phyloP scores from a whole-genome alignment of 2,797 vertebrate species.

The Euphonia xanthogaster region DNA sequence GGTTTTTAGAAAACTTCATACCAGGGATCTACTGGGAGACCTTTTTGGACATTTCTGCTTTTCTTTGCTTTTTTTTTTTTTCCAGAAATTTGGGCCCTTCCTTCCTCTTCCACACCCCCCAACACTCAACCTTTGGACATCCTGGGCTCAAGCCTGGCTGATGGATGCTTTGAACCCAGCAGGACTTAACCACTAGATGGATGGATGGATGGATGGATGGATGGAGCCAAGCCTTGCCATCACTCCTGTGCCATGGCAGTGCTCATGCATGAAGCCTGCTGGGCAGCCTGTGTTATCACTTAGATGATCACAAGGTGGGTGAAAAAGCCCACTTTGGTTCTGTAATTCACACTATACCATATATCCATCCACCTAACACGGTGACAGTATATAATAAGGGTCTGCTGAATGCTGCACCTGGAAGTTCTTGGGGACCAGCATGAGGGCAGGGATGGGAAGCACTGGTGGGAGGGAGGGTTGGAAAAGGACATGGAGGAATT shows the following conservation, averaged over 20 bases:
- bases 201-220: fast-evolving
- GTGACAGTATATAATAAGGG: neutral
- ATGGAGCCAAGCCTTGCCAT: neutral
- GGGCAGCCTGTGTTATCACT: neutral
- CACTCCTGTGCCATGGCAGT: neutral
- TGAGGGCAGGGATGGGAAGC: neutral
- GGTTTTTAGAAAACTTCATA: neutral
- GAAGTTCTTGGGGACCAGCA: neutral
- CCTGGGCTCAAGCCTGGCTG: neutral
- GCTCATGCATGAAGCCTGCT: neutral
- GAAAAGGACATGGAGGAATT: neutral
- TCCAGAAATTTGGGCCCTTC: neutral
- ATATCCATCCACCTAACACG: neutral
- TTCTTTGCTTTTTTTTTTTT: neutral
- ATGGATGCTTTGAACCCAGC: neutral
- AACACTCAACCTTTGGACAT: neutral
- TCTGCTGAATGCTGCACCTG: neutral
- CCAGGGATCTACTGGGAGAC: neutral
- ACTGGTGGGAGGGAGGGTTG: neutral
- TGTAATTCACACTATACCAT: neutral
- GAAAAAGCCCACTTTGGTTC: neutral
- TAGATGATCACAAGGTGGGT: neutral
- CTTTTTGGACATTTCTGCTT: neutral
- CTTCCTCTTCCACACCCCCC: neutral
- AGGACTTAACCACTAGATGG: neutral